phyloP scores from a whole-genome alignment of 2,797 vertebrate species.

The Hapalemur alaotrensis region DNA sequence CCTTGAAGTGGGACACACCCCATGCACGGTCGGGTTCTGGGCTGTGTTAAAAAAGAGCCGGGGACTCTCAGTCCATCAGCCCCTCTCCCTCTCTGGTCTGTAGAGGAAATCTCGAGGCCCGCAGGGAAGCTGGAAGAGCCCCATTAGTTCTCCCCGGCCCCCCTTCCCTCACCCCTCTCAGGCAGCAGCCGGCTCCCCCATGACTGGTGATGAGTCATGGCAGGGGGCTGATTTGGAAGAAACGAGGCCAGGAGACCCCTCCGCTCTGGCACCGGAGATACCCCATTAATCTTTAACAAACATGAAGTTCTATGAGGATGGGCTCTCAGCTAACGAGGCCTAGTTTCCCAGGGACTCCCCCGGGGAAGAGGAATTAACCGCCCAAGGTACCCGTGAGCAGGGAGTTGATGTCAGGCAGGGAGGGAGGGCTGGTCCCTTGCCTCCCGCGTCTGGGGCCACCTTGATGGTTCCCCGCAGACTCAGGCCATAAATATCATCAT shows the following conservation, averaged over 20 bases:
- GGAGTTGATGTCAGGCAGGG: neutral
- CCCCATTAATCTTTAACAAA: constrained; percentile 77
- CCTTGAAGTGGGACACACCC: no score
- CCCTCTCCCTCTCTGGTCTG: neutral
- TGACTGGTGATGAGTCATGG: constrained; percentile 43
- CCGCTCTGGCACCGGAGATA: constrained; percentile 37
- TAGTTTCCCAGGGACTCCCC: constrained; percentile 55
- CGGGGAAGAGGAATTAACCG: constrained; percentile 63
- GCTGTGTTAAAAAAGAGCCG: neutral
- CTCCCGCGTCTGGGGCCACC: neutral
- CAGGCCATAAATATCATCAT: neutral
- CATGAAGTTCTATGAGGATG: constrained; percentile 46
- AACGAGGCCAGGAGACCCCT: constrained; percentile 64
- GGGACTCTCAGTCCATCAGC: neutral
- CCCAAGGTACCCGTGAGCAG: neutral
- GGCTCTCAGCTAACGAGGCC: constrained; percentile 74
- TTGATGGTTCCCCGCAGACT: neutral
- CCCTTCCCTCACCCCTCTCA: neutral
- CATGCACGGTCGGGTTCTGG: neutral
- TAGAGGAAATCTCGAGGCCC: neutral
- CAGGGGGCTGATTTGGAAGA: constrained; percentile 67
- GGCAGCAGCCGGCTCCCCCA: neutral
- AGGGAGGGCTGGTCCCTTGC: neutral
- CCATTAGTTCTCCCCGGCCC: constrained; percentile 41
- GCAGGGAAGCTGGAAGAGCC: constrained; percentile 3